Evolutionary conservation across 2,888 invertebrate species (phyloP), one percentile per base, ranked within the genome.

Genomic region (Pandemis cinnamomeana): DNA sequence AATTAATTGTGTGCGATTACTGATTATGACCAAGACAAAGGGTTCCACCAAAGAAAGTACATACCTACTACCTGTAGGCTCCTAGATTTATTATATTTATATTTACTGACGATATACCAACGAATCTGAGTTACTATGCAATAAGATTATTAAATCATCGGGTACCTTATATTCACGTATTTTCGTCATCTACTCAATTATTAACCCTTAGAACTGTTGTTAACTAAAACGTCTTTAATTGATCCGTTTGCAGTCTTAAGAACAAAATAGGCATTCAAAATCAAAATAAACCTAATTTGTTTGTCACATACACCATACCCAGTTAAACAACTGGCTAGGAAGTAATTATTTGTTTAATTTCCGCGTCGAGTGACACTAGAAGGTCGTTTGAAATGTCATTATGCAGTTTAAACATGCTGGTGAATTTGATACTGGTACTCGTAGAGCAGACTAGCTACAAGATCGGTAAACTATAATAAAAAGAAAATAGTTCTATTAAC

Each of bases 291-390:
- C 73, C 71, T 67, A 51, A 75, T 78, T 77, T 72, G 76, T 78
- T 74, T 73, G 72, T 76, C 76, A 77, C 78, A 78, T 78, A 77
- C 76, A 75, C 74, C 78, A 76, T 78, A 86, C 73, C 61, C 66
- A 67, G 58, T 67, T 67, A 73, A 76, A 55, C 67, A 36, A 70
- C 71, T 63, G 67, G 13, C 61, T 89, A 89, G 87, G 87, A 87
- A 90, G 90, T 89, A 86, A 91, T 90, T 88, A 85, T 84, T 81
- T 78, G 83, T 85, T 89, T 87, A 89, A 91, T 91, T 91, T 92
- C 91, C 91, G 91, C 86, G 81, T 91, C 85, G 85, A 86, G 86
- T 87, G 84, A 86, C 85, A 82, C 80, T 87, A 71, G 90, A 91
- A 91, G 91, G 91, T 90, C 91, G 86, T 87, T 87, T 86, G 84